Conservation (phyloP, 2,797 vertebrate species). For the Microctenopoma steveboyesi region DNA sequence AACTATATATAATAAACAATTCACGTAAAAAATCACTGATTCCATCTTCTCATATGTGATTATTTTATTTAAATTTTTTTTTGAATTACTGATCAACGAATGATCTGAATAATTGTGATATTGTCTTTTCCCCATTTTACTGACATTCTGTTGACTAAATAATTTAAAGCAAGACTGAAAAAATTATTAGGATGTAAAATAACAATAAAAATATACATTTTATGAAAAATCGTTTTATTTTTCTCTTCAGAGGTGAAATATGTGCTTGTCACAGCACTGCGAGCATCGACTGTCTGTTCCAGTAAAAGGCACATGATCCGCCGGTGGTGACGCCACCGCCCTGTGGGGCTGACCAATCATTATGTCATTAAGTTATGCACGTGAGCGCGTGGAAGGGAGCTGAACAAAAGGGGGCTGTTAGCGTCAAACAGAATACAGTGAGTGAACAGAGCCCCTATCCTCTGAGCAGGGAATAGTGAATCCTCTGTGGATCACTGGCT, state of each 20-base stretch:
- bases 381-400: constrained; percentile 15
- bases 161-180: neutral
- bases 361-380: constrained; percentile 61
- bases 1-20: no score
- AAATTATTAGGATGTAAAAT: neutral
- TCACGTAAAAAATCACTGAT: no score
- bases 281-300: constrained; percentile 52
- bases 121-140: no score
- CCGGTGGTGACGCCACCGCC: constrained; percentile 72
- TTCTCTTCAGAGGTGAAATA: constrained; percentile 22
- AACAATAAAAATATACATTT: no score
- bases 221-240: neutral
- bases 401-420: constrained; percentile 5
- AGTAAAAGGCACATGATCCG: constrained; percentile 54
- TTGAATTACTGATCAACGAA: no score
- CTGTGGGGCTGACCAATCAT: constrained; percentile 49
- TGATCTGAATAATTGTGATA: no score
- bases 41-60: no score
- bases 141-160: neutral
- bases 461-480: neutral
- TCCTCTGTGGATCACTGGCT: constrained; percentile 13
- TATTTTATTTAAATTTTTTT: no score
- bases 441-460: neutral
- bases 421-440: constrained; percentile 52
- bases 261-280: constrained; percentile 25